phyloP scores from a whole-genome alignment of 2,113 vertebrate species.

The Ascaphus truei region DNA sequence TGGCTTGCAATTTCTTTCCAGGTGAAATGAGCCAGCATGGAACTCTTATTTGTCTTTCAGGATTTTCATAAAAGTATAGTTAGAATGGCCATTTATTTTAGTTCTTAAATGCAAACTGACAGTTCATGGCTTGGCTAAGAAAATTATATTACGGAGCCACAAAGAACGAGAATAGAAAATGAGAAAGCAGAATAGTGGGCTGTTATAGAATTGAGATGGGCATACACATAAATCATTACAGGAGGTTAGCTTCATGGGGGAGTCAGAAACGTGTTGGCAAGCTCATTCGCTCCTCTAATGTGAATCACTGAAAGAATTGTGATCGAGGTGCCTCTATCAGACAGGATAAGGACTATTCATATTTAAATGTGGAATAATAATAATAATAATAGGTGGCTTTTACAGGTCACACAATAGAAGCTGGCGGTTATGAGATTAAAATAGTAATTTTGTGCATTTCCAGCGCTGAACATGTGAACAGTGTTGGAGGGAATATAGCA shows the following conservation, averaged over 20 bases:
- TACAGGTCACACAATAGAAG: no score
- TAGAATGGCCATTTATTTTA: constrained; percentile 23
- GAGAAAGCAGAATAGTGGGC: constrained; percentile 30
- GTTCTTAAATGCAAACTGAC: constrained; percentile 45
- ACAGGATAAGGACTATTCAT: not conserved
- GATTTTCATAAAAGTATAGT: constrained; percentile 37
- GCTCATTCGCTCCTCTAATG: not conserved
- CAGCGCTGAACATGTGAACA: no score
- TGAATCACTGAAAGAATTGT: not conserved
- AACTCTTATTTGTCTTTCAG: constrained; percentile 10
- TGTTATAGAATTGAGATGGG: constrained; percentile 36
- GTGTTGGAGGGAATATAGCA: no score
- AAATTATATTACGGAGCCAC: constrained; percentile 37
- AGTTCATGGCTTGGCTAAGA: constrained; percentile 37
- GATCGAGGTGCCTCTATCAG: not conserved
- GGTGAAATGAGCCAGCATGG: not conserved
- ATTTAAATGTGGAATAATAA: not conserved
- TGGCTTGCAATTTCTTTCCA: not conserved
- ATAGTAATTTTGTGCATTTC: no score
- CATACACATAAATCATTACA: constrained; percentile 45
- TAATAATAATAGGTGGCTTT: no score
- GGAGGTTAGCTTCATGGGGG: constrained; percentile 43
- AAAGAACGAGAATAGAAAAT: constrained; percentile 42
- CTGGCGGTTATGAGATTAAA: no score
- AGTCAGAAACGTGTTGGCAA: no score